Conservation (phyloP, 2,797 vertebrate genomes). For the Enteromius viviparus region DNA sequence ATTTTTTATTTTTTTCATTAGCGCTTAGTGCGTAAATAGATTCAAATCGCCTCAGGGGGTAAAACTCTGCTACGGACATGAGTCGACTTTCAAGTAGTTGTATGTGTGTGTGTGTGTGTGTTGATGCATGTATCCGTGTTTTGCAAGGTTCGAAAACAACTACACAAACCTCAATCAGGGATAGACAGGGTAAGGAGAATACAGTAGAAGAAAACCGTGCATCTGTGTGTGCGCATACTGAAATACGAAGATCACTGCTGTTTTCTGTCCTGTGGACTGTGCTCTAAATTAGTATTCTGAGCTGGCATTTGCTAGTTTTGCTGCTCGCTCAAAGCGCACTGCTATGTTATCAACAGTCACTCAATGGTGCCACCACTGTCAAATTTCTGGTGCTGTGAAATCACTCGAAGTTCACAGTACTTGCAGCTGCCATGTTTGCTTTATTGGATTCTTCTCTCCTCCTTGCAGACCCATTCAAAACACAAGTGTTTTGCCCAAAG, state of each 20-base stretch:
- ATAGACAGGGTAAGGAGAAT: constrained; percentile 6
- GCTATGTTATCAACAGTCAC: constrained; percentile 71
- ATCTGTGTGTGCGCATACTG: constrained; percentile 18
- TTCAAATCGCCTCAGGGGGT: constrained; percentile 54
- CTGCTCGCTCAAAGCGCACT: constrained; percentile 64
- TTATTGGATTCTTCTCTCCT: constrained; percentile 66
- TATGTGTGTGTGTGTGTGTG: constrained; percentile 30
- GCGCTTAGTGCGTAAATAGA: constrained; percentile 57
- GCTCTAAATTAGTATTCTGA: constrained; percentile 70
- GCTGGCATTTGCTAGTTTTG: constrained; percentile 62
- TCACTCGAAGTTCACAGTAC: constrained; percentile 71
- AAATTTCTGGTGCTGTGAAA: constrained; percentile 73
- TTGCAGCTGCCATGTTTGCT: constrained; percentile 73
- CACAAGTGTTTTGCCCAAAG: constrained; percentile 70
- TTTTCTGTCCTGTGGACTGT: constrained; percentile 52
- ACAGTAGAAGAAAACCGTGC: not conserved
- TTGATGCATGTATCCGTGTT: constrained; percentile 25
- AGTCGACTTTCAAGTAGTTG: constrained; percentile 46
- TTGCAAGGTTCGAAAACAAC: constrained; percentile 38
- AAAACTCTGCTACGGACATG: constrained; percentile 49
- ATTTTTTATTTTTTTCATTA: constrained; percentile 50
- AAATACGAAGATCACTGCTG: constrained; percentile 38
- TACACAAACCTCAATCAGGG: constrained; percentile 14
- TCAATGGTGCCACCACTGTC: constrained; percentile 69
- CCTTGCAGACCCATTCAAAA: constrained; percentile 62